These are phyloP conservation scores for Eurystomus gularis DNA, from an alignment of 2,113 vertebrate genomes.

Conservation along the genomic window DNA sequence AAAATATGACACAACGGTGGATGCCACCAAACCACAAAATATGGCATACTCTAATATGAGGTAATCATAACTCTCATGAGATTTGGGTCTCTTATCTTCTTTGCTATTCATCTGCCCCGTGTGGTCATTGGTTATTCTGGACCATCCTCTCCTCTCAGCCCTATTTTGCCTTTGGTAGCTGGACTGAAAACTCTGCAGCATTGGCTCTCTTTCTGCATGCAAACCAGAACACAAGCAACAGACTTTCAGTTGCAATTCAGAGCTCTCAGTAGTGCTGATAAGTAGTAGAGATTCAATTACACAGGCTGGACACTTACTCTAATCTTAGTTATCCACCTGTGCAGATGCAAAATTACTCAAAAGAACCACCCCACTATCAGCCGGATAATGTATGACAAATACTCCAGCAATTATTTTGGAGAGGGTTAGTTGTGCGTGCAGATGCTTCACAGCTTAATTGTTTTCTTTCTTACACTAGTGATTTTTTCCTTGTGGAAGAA, in stretches of 20 bases:
- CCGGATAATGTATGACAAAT: neutral
- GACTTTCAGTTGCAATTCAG: neutral
- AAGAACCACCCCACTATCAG: neutral
- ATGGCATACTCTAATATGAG: neutral
- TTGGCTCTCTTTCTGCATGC: neutral
- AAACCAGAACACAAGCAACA: neutral
- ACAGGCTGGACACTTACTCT: neutral
- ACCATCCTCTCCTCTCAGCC: neutral
- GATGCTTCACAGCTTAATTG: neutral
- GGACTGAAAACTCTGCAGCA: neutral
- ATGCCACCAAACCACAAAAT: neutral
- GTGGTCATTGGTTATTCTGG: neutral
- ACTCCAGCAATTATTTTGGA: neutral
- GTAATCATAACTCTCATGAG: neutral
- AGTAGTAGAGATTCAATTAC: neutral
- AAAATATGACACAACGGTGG: neutral
- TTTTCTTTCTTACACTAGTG: neutral
- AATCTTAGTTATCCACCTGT: neutral
- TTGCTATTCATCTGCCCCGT: neutral
- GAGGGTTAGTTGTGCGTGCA: neutral
- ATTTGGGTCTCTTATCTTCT: neutral
- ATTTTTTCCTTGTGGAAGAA: neutral
- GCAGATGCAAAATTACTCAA: neutral
- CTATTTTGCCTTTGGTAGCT: neutral
- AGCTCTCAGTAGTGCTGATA: neutral